Conservation (phyloP, 1,140 invertebrate genomes). For the Drepana arcuata region DNA sequence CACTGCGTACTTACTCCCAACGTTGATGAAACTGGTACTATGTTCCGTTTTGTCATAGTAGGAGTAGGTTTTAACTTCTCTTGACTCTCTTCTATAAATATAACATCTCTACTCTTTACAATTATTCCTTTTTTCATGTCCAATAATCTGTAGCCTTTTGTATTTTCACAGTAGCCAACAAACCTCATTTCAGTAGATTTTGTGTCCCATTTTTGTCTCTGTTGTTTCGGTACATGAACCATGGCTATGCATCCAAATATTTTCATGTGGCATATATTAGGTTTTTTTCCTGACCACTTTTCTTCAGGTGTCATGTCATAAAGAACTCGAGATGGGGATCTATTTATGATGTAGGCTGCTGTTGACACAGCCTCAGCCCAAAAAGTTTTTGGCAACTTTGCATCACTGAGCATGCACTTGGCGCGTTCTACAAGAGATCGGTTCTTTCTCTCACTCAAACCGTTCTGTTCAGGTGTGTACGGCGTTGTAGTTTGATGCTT, state of each 20-base stretch:
- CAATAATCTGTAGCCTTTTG: conserved; percentile 28
- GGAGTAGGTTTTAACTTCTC: not conserved
- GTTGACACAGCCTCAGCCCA: not conserved
- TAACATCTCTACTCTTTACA: conserved; percentile 18
- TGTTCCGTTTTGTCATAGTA: too few relatives aligned
- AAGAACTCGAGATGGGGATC: not conserved
- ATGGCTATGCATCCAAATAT: conserved; percentile 52
- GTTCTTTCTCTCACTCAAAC: not conserved
- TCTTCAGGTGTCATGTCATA: conserved; percentile 1
- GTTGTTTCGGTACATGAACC: conserved; percentile 40
- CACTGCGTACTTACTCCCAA: too few relatives aligned
- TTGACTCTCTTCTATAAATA: conserved; percentile 8
- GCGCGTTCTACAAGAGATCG: not conserved
- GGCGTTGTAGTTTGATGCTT: not conserved
- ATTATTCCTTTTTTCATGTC: conserved; percentile 5
- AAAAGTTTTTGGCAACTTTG: not conserved
- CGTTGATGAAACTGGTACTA: too few relatives aligned
- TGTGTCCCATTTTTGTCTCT: conserved; percentile 27
- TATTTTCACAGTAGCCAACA: conserved; percentile 25
- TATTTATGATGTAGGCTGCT: not conserved
- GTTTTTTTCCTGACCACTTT: conserved; percentile 24
- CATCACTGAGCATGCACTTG: not conserved
- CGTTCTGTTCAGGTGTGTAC: not conserved
- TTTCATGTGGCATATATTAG: conserved; percentile 34
- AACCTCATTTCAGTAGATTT: conserved; percentile 29